Evolutionary conservation across 2,797 vertebrate species (phyloP).

Genomic region (Mallotus villosus): DNA sequence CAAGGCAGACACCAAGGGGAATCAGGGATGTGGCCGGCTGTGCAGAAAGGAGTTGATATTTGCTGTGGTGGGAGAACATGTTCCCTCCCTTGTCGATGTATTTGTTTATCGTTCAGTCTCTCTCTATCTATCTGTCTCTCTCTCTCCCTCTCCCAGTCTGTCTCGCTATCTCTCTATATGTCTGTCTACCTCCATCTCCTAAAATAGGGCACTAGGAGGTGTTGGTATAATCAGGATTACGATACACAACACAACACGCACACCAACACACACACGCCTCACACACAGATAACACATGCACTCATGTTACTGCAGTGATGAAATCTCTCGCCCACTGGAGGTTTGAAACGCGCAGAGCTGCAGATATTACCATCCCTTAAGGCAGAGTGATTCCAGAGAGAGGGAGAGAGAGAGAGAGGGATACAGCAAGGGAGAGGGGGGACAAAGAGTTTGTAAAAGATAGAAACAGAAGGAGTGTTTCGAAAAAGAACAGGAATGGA

Average conservation of each 20-base stretch:
- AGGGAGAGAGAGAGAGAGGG: not conserved
- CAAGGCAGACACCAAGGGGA: not conserved
- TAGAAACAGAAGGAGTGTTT: not conserved
- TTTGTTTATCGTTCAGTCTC: not conserved
- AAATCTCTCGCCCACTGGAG: conserved; percentile 13
- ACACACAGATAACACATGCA: conserved; percentile 12
- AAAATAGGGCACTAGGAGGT: conserved; percentile 7
- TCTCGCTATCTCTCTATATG: not conserved
- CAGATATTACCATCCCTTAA: conserved; percentile 5
- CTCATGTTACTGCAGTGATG: conserved; percentile 7
- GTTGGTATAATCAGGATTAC: conserved; percentile 4
- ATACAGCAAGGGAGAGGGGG: not conserved
- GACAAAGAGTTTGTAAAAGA: not conserved
- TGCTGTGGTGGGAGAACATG: not conserved
- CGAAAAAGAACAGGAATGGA: not conserved
- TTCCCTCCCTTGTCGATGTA: conserved; percentile 5
- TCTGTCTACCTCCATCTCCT: not conserved
- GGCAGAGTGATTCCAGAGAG: not conserved
- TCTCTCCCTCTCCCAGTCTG: not conserved
- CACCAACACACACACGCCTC: not conserved
- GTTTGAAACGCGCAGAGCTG: conserved; percentile 11
- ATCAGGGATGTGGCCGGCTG: not conserved
- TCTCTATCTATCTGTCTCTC: not conserved
- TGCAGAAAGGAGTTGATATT: not conserved
- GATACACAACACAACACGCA: not conserved